Evolutionary conservation across 2,888 invertebrate genomes (phyloP).

Genomic region (Lepidonotus clava): DNA sequence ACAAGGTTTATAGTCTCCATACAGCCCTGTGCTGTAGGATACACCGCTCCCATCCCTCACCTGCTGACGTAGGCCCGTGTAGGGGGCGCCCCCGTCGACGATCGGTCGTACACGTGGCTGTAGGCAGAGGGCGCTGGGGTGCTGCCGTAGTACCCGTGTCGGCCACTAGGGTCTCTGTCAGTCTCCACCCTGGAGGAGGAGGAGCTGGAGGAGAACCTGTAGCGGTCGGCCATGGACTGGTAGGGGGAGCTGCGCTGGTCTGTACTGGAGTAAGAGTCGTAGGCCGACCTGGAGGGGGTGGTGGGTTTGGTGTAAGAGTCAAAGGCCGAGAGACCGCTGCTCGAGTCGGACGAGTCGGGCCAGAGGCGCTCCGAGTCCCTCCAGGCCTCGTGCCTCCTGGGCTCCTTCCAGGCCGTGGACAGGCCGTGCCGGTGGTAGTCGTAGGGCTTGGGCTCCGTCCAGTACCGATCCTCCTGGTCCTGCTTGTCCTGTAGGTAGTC

Average conservation of each 20-base stretch:
- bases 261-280: not conserved
- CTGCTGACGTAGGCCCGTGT: not conserved
- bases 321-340: not conserved
- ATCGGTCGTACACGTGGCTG: slow-evolving; percentile 10
- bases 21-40: not conserved
- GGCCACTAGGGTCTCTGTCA: not conserved
- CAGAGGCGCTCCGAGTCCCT: not conserved
- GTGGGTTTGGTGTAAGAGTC: not conserved
- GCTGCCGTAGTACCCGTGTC: not conserved
- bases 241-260: not conserved
- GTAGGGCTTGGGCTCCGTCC: slow-evolving; percentile 14
- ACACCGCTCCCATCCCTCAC: not conserved
- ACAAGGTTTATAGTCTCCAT: not conserved
- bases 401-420: slow-evolving; percentile 36
- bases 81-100: not conserved
- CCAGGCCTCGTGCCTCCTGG: not conserved
- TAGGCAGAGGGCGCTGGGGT: not conserved
- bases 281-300: not conserved
- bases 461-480: slow-evolving; percentile 10
- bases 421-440: slow-evolving; percentile 23
- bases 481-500: not conserved
- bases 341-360: not conserved
- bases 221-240: slow-evolving; percentile 16
- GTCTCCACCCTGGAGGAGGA: not conserved
- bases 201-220: slow-evolving; percentile 28